Base-by-base conservation (phyloP, 2,113 vertebrate genomes). In the Lichenostomus cassidix region DNA sequence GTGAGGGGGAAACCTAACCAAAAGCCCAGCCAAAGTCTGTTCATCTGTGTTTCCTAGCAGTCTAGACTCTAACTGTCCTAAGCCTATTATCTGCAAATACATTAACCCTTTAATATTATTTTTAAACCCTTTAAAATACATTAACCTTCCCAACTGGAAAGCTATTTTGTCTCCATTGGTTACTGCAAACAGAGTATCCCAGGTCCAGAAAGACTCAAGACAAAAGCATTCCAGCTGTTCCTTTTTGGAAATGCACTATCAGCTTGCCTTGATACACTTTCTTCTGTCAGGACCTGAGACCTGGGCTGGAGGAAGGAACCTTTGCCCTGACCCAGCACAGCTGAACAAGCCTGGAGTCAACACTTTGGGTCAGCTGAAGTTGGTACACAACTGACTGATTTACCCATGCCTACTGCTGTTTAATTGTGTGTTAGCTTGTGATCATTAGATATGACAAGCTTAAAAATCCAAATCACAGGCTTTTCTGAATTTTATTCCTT, bases 1-100 rank as follows among this genome's bases (percentile, higher is more conserved):
- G 23, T 0, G 0, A 28, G 17, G 24, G 9, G 17, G 4, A 1
- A 12, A 3, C 19, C 31, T 24, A 50, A 21, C 6, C 5, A 53
- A 58, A 78, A 65, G 4, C 17, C 25, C 41, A 49, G 47, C 9
- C 47, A 35, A 68, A 52, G 11, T 58, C 23, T 53, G 20, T 69
- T 83, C 13, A 10, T 87, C 39, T 53, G 25, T 69, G 24, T 76
- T 64, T 74, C 28, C 37, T 55, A 49, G 35, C 22, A 65, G 14
- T 68, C 22, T 47, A 37, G 22, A 15, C 29, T 76, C 35, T 28
- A 37, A 11, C 56, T 84, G 28, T 75, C 29, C 39, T 70, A 39
- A 74, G 35, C 8, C 37, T 46, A 1, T 52, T 65, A 31, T 41
- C 52, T 79, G 29, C 27, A 64, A 59, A 42, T 76, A 5, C 10